phyloP scores from a whole-genome alignment of 2,113 vertebrate genomes.

The Merops nubicus region DNA sequence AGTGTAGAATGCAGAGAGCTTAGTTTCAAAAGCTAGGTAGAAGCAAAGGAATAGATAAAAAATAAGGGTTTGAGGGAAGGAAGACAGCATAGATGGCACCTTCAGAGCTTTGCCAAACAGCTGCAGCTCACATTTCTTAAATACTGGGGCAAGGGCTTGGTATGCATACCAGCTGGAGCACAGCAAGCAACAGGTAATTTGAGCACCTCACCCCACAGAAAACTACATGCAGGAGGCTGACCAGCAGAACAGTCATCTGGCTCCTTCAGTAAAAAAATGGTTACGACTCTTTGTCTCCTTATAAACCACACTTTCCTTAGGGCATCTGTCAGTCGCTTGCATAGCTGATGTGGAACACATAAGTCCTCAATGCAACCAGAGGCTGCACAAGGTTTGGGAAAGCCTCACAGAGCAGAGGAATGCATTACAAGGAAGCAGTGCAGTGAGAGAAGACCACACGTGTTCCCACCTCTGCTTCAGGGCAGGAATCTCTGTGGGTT shows the following conservation, averaged over 20 bases:
- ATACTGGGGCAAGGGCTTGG: background rate
- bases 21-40: background rate
- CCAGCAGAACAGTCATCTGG: background rate
- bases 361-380: background rate
- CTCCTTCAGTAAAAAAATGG: background rate
- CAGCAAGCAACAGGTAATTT: background rate
- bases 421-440: background rate
- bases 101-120: background rate
- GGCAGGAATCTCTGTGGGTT: constrained; percentile 94
- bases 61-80: background rate
- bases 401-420: background rate
- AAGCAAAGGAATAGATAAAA: background rate
- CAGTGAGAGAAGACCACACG: background rate
- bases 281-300: background rate
- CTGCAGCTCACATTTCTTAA: background rate
- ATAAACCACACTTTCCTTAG: background rate
- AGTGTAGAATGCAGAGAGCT: background rate
- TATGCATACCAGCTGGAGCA: background rate
- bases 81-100: background rate
- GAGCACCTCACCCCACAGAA: background rate
- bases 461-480: constrained; percentile 88
- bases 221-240: background rate
- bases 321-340: background rate
- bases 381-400: background rate
- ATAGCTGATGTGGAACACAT: background rate